Base-by-base conservation (phyloP, 2,797 vertebrate species). In the Pseudochaenichthys georgianus region DNA sequence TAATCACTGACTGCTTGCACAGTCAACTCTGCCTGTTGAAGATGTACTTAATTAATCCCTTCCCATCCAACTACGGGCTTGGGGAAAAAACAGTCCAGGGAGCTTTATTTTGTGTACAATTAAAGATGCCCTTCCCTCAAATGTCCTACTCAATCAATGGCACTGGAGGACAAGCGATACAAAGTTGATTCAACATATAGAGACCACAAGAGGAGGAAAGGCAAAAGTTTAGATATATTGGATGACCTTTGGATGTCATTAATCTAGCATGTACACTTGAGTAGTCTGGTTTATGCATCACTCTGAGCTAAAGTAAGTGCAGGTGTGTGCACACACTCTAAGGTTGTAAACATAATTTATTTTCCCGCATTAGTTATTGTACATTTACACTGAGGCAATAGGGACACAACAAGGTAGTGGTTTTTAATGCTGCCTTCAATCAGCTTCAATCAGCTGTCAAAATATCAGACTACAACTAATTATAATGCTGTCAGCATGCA, bases 21-120 rank as follows among this genome's bases (percentile, higher is more conserved):
- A 86, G 75, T 82, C 80, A 78, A 81, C 79, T 77, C 89, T 84
- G 83, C 68, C 64, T 70, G 73, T 72, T 85, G 77, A 64, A 89
- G 84, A 92, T 89, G 77, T 73, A 81, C 84, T 89, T 92, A 93
- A 93, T 93, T 87, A 94, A 93, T 90, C 89, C 87, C 79, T 77
- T 83, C 81, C 78, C 70, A 80, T 80, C 84, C 84, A 82, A 64
- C 73, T 74, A 63, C 19, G 12, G 68, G 69, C 75, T 68, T 9
- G 51, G 66, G 77, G 75, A 8, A 13, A 65, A 65, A 46, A 16
- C 42, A 75, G 84, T 88, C 80, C 43, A 21, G 66, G 70, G 86
- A 88, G 82, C 74, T 89, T 90, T 86, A 80, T 79, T 90, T 87
- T 87, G 77, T 86, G 55, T 57, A 83, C 83, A 90, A 91, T 89